Evolutionary conservation across 2,113 vertebrate genomes (phyloP).

Genomic region (Malurus alboscapulatus): DNA sequence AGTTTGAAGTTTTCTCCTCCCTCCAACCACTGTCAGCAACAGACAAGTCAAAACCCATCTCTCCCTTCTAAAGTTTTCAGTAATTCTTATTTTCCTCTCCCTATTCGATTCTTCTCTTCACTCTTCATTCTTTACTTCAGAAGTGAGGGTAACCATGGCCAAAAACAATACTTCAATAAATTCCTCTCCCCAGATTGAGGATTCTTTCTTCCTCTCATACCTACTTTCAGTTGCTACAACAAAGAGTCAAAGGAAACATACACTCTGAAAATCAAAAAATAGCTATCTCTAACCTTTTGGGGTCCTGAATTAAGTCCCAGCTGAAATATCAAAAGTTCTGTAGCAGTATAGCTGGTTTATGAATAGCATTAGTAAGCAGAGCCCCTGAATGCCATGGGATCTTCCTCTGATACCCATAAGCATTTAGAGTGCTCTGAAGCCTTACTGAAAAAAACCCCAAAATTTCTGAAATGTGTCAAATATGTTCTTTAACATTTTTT

Average conservation of each 20-base stretch:
- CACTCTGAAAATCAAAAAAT: not conserved
- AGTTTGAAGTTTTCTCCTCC: not conserved
- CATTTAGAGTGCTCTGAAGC: not conserved
- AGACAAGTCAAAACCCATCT: not conserved
- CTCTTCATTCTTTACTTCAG: not conserved
- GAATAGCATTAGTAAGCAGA: not conserved
- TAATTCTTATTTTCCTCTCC: not conserved
- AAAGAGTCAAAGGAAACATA: not conserved
- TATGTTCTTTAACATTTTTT: not conserved
- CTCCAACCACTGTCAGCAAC: not conserved
- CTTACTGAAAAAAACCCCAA: not conserved
- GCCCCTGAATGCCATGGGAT: not conserved
- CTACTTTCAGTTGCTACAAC: not conserved
- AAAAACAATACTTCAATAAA: not conserved
- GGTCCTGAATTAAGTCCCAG: not conserved
- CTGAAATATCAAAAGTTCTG: not conserved
- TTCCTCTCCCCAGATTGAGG: not conserved
- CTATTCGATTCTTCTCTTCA: not conserved
- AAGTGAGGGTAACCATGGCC: not conserved
- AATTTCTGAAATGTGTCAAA: not conserved
- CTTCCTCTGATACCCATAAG: not conserved
- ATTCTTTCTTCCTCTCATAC: not conserved
- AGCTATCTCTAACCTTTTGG: not conserved
- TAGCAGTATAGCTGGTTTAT: not conserved
- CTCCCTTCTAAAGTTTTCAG: not conserved